A percentile compares a stretch with the other conserved stretches of the same genome.
Evolutionary conservation across 2,797 vertebrate genomes (phyloP).

Genomic region (Sebastolobus altivelis): DNA sequence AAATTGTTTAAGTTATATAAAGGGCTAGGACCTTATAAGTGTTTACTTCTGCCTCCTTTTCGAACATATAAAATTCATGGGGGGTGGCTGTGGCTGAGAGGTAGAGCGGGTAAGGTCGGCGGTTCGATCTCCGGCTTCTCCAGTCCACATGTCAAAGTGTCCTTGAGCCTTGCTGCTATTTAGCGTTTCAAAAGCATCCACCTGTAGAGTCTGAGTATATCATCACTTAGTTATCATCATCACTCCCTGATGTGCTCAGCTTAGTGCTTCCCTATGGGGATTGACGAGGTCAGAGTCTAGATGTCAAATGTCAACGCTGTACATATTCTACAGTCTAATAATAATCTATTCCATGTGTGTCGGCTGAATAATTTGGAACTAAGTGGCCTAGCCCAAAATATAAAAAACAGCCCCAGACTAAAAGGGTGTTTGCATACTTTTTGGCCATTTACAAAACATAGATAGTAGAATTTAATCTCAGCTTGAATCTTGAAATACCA

Average conservation of each 20-base stretch:
- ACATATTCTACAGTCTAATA: background rate
- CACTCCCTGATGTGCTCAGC: constrained; percentile 12
- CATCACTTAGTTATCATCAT: background rate
- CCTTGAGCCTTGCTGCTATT: too few relatives aligned
- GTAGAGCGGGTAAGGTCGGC: too few relatives aligned
- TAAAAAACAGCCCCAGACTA: background rate
- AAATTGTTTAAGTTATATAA: too few relatives aligned
- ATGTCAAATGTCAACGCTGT: background rate
- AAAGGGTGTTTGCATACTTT: too few relatives aligned
- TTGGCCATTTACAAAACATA: background rate
- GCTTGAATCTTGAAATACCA: background rate
- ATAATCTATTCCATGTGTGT: background rate
- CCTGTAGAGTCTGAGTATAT: too few relatives aligned
- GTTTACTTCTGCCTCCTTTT: too few relatives aligned
- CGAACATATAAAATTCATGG: too few relatives aligned
- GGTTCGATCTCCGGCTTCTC: too few relatives aligned
- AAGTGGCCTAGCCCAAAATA: background rate
- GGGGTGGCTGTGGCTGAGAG: too few relatives aligned
- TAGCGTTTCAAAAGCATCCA: too few relatives aligned
- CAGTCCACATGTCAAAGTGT: too few relatives aligned
- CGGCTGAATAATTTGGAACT: background rate
- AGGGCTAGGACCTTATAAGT: too few relatives aligned
- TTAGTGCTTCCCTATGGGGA: background rate
- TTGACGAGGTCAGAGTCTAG: background rate
- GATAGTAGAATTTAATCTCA: background rate